Evolutionary conservation across 2,888 invertebrate genomes (phyloP), one percentile per base, ranked within the genome.

Genomic region (Siphonodentalium dalli): DNA sequence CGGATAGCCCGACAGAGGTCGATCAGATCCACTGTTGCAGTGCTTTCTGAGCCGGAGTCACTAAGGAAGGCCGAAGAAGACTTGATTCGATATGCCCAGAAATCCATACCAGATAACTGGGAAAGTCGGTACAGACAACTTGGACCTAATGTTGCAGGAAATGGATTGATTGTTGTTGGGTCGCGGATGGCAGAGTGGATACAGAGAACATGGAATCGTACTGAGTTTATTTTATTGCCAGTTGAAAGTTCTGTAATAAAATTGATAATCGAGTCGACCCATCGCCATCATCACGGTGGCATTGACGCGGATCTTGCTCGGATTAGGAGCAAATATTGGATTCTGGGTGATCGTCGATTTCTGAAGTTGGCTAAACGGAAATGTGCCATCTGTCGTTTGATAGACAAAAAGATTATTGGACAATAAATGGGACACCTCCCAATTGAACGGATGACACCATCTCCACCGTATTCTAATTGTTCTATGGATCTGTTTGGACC

Each of bases 271-370:
- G 31, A 7, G 15, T 21, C 23, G 6, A 20, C 40, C 15, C 40
- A 39, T 18, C 8, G 26, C 27, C 13, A n/a, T 9, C 24, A 48
- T 31, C 40, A 48, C 26, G 48, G 31, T 29, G 40, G 40, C 18
- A 20, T 48, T 7, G 48, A 48, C 11, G 11, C n/a, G 15, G 40
- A 28, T 3, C 11, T 48, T 4, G 39, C 48, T 18, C 39, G 40
- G 24, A 21, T 48, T 13, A 39, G 48, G 24, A 48, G 48, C 24
- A 48, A 39, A 23, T 48, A 31, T 2, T 48, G 48, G 48, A 40
- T 48, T 31, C 48, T 33, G 5, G 39, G 39, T 15, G 29, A 15
- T 28, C 27, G 39, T 7, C 29, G 28, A 23, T 28, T 39, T 13
- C 18, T 39, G 3, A 48, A 29, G 24, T 18, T 11, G 18, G 20